Percentiles rank a stretch among this genome's conserved stretches.
phyloP scores from a whole-genome alignment of 2,888 invertebrate genomes.

The Archips crataeganus region DNA sequence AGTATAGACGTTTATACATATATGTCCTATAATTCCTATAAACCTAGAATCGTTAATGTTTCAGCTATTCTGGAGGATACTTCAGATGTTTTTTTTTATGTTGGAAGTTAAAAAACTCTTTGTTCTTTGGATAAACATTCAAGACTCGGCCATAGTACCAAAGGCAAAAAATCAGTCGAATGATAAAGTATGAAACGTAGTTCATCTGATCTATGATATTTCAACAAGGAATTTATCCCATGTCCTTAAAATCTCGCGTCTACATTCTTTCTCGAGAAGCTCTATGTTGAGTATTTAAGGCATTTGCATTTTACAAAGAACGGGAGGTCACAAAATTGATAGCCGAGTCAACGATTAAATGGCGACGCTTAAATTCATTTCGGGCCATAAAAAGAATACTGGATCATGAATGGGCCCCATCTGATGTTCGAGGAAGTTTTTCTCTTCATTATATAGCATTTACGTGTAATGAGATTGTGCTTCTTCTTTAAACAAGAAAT shows the following conservation, averaged over 20 bases:
- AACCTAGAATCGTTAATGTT: too few species aligned
- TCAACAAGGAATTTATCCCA: neutral
- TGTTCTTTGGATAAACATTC: too few species aligned
- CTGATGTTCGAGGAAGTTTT: slow-evolving; percentile 37
- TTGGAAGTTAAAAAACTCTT: too few species aligned
- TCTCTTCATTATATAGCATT: slow-evolving; percentile 28
- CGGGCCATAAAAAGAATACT: slow-evolving; percentile 47
- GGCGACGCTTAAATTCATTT: slow-evolving; percentile 54
- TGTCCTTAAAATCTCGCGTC: neutral
- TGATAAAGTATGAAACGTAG: too few species aligned
- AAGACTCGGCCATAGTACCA: too few species aligned
- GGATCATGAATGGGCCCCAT: slow-evolving; percentile 43
- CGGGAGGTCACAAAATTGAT: slow-evolving; percentile 57
- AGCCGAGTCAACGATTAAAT: slow-evolving; percentile 53
- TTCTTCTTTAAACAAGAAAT: slow-evolving; percentile 2
- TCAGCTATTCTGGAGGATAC: too few species aligned
- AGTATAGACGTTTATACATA: too few species aligned
- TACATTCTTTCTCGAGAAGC: neutral
- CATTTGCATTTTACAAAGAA: slow-evolving; percentile 57
- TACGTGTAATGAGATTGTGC: slow-evolving; percentile 20
- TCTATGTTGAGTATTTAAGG: slow-evolving; percentile 19
- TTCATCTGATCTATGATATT: too few species aligned
- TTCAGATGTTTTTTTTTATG: too few species aligned
- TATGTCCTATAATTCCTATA: too few species aligned
- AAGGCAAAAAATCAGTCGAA: too few species aligned